Evolutionary conservation across 2,113 vertebrate genomes (phyloP).

Genomic region (Microcebus tavaratra): DNA sequence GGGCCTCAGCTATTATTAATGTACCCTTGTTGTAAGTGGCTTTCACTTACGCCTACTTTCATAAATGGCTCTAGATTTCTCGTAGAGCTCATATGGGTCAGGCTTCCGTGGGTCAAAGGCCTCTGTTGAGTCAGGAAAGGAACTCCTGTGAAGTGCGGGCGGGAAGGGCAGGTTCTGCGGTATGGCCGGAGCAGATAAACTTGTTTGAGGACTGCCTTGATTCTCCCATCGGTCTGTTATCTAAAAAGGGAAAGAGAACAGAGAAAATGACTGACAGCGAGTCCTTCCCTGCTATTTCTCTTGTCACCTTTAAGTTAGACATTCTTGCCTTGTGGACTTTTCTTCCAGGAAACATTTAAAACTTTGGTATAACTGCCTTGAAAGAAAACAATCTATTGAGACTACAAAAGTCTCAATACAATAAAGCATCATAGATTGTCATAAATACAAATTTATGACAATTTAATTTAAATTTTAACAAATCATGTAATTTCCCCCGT

Average conservation of each 20-base stretch:
- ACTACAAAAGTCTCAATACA: not conserved
- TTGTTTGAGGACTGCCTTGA: conserved; percentile 94
- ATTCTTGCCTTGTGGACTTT: not conserved
- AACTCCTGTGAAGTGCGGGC: conserved; percentile 93
- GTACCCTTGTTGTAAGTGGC: conserved; percentile 45
- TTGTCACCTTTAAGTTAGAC: not conserved
- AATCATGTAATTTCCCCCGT: not conserved
- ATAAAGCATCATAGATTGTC: not conserved
- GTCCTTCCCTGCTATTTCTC: not conserved
- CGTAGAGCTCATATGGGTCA: conserved; percentile 97
- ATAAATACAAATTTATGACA: not conserved
- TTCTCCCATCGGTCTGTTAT: conserved; percentile 97
- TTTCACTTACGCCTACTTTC: conserved; percentile 99
- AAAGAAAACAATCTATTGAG: not conserved
- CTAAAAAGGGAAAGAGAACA: conserved; percentile 84
- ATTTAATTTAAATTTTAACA: not conserved
- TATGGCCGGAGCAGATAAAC: conserved; percentile 91
- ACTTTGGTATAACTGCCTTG: not conserved
- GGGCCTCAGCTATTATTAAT: conserved; percentile 45
- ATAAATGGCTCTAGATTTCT: conserved; percentile 98
- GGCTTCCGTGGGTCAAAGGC: conserved; percentile 96
- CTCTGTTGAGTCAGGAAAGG: conserved; percentile 94
- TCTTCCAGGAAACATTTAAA: not conserved
- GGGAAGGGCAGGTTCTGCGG: conserved; percentile 94
- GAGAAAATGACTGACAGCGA: not conserved